These are phyloP conservation scores for Craseonycteris thonglongyai DNA, from an alignment of 2,113 vertebrate genomes.

Conservation along the genomic window DNA sequence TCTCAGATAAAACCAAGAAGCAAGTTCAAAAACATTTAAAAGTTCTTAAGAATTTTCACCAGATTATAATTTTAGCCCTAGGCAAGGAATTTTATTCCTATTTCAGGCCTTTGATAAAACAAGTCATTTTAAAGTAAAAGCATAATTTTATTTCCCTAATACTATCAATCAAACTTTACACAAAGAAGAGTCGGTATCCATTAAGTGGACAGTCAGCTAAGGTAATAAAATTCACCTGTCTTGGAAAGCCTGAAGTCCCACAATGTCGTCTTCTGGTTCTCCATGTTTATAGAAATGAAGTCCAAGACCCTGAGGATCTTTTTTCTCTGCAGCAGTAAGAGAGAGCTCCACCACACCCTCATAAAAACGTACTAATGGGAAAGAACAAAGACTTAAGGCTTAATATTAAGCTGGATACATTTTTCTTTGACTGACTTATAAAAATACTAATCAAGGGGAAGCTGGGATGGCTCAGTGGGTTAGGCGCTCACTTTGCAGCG, in stretches of 20 bases:
- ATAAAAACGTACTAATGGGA: conserved; percentile 90
- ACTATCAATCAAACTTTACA: background rate
- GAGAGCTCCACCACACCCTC: conserved; percentile 96
- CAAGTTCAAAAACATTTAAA: background rate
- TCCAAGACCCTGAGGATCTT: conserved; percentile 94
- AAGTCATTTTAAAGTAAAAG: background rate
- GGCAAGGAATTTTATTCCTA: background rate
- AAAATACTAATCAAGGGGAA: background rate
- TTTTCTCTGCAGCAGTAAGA: conserved; percentile 95
- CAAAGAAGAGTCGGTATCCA: background rate
- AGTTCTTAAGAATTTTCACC: background rate
- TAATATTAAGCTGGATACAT: background rate
- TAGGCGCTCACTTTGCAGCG: no score
- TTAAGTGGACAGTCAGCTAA: background rate
- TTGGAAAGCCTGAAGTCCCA: conserved; percentile 93
- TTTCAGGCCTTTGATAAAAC: background rate
- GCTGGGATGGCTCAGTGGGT: no score
- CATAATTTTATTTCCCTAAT: background rate
- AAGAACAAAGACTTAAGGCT: background rate
- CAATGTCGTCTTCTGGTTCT: conserved; percentile 94
- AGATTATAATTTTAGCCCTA: background rate
- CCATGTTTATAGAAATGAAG: conserved; percentile 98
- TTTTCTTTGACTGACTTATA: background rate
- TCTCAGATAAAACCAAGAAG: background rate
- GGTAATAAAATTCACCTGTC: conserved; percentile 82